phyloP scores from a whole-genome alignment of 2,113 vertebrate genomes.

The Bubalus kerabau region DNA sequence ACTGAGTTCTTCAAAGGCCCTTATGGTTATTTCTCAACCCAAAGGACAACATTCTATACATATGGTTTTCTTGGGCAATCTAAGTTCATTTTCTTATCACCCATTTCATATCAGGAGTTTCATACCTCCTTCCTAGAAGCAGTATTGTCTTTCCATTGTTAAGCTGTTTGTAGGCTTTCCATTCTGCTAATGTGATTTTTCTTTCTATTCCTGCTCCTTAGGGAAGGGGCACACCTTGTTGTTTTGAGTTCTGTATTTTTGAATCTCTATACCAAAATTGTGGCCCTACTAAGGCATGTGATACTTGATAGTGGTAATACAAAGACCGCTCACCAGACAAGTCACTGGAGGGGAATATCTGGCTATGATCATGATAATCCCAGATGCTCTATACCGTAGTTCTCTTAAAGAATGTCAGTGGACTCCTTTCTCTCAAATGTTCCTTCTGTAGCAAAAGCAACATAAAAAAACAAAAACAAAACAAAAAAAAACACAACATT shows the following conservation, averaged over 20 bases:
- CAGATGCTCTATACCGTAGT: not conserved
- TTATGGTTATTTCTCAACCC: not conserved
- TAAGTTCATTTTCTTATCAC: not conserved
- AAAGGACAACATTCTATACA: not conserved
- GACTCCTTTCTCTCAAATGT: not conserved
- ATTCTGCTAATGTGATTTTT: not conserved
- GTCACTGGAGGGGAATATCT: not conserved
- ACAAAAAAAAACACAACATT: not conserved
- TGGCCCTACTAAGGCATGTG: not conserved
- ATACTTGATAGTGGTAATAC: not conserved
- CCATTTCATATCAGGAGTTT: constrained; percentile 21
- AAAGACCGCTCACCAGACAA: not conserved
- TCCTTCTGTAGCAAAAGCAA: not conserved
- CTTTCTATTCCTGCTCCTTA: not conserved
- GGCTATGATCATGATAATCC: not conserved
- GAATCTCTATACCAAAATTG: not conserved
- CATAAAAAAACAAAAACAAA: fast-evolving
- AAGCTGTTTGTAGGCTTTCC: not conserved
- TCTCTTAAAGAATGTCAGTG: not conserved
- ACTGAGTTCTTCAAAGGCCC: not conserved
- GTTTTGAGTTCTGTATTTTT: not conserved
- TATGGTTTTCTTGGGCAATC: not conserved
- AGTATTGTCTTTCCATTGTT: not conserved
- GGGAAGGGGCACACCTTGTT: not conserved
- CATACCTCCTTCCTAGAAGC: not conserved